Conservation (phyloP, 2,797 vertebrate genomes). For the Tinamus major region DNA sequence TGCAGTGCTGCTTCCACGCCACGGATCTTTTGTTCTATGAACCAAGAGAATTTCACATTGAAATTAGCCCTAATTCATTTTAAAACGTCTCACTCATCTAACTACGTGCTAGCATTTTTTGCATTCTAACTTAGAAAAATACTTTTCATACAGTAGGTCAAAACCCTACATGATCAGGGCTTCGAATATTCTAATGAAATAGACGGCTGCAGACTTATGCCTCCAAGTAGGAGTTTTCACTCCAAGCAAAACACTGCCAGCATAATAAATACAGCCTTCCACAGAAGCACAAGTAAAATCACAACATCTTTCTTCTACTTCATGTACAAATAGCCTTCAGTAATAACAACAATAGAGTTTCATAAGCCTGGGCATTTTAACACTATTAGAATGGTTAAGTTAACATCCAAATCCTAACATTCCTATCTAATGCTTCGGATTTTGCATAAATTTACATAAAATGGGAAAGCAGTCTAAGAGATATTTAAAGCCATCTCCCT, state of each 20-base stretch:
- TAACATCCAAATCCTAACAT: neutral
- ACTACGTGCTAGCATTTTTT: neutral
- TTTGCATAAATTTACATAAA: neutral
- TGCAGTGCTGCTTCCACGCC: neutral
- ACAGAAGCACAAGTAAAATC: neutral
- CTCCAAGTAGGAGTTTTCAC: neutral
- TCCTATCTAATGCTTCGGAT: neutral
- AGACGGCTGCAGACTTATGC: neutral
- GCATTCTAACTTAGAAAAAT: neutral
- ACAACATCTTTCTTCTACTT: neutral
- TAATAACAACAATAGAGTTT: neutral
- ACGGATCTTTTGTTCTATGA: neutral
- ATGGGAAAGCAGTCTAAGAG: neutral
- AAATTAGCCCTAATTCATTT: neutral
- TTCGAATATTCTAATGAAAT: neutral
- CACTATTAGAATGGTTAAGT: neutral
- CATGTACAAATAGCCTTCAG: neutral
- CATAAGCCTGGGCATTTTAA: neutral
- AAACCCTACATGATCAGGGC: neutral
- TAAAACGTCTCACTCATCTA: neutral
- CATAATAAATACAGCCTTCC: neutral
- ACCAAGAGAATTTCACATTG: neutral
- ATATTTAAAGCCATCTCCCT: neutral
- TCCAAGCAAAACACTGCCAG: neutral
- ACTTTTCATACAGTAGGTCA: neutral